These are phyloP conservation scores for Pogonomyrmex barbatus DNA, from an alignment of 1,140 invertebrate species.

Conservation along the genomic window DNA sequence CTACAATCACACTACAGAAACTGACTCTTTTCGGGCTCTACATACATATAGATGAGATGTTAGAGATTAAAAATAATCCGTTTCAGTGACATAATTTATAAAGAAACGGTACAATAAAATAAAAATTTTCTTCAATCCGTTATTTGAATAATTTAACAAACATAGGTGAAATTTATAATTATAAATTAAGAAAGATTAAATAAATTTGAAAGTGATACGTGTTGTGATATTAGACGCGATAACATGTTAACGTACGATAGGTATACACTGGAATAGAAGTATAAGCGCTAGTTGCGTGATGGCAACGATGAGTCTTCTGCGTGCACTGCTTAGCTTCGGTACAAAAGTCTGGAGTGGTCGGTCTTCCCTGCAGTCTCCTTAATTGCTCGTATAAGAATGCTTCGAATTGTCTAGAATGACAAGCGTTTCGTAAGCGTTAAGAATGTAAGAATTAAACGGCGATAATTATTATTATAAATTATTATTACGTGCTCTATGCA, in stretches of 20 bases:
- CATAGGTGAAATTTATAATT: neutral
- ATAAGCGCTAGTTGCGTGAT: conserved; percentile 96
- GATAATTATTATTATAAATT: neutral
- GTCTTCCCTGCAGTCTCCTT: conserved; percentile 90
- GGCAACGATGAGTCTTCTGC: conserved; percentile 94
- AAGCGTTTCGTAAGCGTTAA: conserved; percentile 32
- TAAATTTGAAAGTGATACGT: neutral
- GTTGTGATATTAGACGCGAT: neutral
- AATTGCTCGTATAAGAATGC: conserved; percentile 96
- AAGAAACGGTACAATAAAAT: neutral
- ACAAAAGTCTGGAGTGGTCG: conserved; percentile 87
- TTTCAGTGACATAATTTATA: neutral
- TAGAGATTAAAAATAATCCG: conserved; percentile 3
- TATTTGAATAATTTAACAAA: neutral
- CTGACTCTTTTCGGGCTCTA: conserved; percentile 63
- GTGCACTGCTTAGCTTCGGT: conserved; percentile 90
- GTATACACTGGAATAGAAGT: conserved; percentile 91
- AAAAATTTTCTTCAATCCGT: neutral
- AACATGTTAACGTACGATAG: conserved; percentile 80
- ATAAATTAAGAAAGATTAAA: neutral
- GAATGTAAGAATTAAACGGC: neutral
- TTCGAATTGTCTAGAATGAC: conserved; percentile 92
- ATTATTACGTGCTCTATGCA: neutral
- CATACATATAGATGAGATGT: conserved; percentile 44
- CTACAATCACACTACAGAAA: conserved; percentile 84